phyloP scores from a whole-genome alignment of 1,140 invertebrate genomes.

The Magallana angulata region DNA sequence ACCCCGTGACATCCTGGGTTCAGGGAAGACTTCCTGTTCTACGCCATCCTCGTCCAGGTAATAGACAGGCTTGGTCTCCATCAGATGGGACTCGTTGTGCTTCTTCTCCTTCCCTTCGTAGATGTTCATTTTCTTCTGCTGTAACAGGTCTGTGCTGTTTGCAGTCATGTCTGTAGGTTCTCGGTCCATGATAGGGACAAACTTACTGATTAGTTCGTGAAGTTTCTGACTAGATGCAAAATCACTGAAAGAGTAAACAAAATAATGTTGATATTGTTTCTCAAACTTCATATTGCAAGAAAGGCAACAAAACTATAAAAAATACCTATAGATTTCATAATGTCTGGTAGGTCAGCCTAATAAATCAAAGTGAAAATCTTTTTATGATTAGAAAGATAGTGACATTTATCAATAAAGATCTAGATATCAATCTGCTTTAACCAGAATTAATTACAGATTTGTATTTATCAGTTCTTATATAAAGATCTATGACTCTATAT shows the following conservation, averaged over 20 bases:
- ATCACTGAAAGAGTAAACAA: constrained; percentile 58
- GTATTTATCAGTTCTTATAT: too few relatives aligned
- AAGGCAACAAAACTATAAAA: background rate
- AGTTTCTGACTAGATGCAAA: constrained; percentile 68
- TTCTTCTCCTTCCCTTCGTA: constrained; percentile 62
- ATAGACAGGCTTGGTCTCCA: constrained; percentile 69
- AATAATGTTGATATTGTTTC: background rate
- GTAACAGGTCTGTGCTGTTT: constrained; percentile 60
- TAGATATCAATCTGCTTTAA: too few relatives aligned
- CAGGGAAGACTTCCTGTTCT: constrained; percentile 32
- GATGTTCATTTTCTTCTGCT: constrained; percentile 69
- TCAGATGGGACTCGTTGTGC: constrained; percentile 57
- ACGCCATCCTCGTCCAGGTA: constrained; percentile 67
- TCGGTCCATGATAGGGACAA: constrained; percentile 58
- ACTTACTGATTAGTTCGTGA: constrained; percentile 63
- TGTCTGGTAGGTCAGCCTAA: too few relatives aligned
- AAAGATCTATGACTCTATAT: too few relatives aligned
- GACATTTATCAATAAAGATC: too few relatives aligned
- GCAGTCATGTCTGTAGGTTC: constrained; percentile 58
- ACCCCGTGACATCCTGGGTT: constrained; percentile 29
- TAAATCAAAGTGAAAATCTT: too few relatives aligned
- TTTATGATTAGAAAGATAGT: too few relatives aligned
- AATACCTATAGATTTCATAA: too few relatives aligned
- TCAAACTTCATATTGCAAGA: background rate
- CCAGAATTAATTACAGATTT: too few relatives aligned